phyloP scores from a whole-genome alignment of 2,797 vertebrate species.

The Alca torda region DNA sequence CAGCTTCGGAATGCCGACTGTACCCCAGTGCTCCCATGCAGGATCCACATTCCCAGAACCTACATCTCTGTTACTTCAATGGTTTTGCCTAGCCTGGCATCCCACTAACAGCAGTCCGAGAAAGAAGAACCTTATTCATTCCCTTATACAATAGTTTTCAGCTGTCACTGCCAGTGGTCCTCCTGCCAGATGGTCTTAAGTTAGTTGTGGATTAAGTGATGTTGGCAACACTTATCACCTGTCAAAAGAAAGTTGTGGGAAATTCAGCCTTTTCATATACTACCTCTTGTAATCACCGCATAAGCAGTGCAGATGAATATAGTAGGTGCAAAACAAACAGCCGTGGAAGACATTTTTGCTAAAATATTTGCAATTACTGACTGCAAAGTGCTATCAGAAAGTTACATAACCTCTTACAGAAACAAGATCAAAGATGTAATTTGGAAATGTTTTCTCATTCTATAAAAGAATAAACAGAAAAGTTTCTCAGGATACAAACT shows the following conservation, averaged over 20 bases:
- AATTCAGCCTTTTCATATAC: not conserved
- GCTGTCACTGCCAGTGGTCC: not conserved
- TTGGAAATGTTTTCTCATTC: not conserved
- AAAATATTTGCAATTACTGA: not conserved
- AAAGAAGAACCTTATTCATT: not conserved
- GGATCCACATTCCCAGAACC: not conserved
- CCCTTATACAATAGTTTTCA: not conserved
- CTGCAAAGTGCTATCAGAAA: not conserved
- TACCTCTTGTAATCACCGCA: not conserved
- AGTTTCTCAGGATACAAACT: not conserved
- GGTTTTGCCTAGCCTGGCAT: not conserved
- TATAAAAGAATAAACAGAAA: conserved; percentile 13
- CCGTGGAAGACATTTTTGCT: not conserved
- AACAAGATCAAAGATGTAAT: not conserved
- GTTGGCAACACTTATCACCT: not conserved
- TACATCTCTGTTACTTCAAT: not conserved
- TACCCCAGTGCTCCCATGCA: not conserved
- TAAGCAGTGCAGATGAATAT: not conserved
- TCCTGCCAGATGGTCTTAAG: not conserved
- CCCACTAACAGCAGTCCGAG: not conserved
- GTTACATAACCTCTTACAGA: not conserved
- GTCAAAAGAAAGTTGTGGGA: not conserved
- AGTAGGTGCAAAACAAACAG: not conserved
- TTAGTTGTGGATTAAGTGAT: not conserved
- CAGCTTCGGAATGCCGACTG: not conserved